phyloP scores from a whole-genome alignment of 2,113 vertebrate genomes.

The Galbula dea region DNA sequence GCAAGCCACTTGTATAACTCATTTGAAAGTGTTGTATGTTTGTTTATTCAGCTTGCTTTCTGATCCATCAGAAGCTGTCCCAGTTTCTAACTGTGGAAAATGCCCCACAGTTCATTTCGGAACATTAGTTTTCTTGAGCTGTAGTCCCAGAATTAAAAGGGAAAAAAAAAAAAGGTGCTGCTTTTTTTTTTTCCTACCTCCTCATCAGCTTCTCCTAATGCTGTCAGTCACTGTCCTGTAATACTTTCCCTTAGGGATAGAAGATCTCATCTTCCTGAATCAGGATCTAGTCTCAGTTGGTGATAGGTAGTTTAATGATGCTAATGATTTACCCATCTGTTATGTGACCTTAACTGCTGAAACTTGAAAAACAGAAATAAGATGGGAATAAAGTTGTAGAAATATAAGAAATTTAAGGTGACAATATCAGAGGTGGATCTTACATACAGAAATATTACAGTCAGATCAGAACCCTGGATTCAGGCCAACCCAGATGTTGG shows the following conservation, averaged over 20 bases:
- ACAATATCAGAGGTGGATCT: not conserved
- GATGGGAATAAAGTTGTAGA: not conserved
- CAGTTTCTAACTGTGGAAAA: not conserved
- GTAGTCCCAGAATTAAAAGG: not conserved
- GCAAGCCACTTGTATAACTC: constrained; percentile 58
- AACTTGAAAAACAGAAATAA: not conserved
- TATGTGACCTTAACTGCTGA: not conserved
- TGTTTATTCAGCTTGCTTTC: constrained; percentile 13
- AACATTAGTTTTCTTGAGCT: not conserved
- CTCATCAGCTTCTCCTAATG: not conserved
- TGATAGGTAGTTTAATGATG: not conserved
- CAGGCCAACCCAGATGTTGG: not conserved
- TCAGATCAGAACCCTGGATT: not conserved
- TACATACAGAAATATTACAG: not conserved
- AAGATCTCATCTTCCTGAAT: not conserved
- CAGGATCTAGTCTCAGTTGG: not conserved
- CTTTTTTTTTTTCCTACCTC: not conserved
- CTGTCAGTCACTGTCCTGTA: not conserved
- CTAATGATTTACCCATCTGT: not conserved
- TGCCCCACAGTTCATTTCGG: not conserved
- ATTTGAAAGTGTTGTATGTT: constrained; percentile 32
- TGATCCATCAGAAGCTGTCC: not conserved
- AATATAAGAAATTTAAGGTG: not conserved
- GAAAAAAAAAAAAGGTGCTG: no score
- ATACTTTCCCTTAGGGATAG: not conserved